Evolutionary conservation across 1,140 invertebrate species (phyloP).

Genomic region (Spodoptera frugiperda): DNA sequence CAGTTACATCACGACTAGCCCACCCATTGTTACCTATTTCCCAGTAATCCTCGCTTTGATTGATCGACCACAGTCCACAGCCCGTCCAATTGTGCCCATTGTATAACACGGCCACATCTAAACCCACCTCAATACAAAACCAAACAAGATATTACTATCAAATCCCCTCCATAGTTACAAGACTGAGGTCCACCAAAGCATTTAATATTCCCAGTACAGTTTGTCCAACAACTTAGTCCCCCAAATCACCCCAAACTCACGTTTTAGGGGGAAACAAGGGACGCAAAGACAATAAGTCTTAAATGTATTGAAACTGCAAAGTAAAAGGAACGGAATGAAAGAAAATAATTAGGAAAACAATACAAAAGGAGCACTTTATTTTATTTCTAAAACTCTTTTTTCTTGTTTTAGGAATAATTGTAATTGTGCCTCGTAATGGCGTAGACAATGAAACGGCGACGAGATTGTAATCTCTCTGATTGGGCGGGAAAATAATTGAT

Average conservation of each 20-base stretch:
- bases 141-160: background rate
- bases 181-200: background rate
- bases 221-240: background rate
- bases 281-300: background rate
- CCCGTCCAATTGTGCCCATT: no score
- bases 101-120: no score
- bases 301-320: background rate
- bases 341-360: slow-evolving; percentile 9
- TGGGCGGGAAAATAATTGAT: slow-evolving; percentile 16
- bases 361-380: background rate
- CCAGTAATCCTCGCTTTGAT: no score
- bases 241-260: background rate
- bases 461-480: slow-evolving; percentile 32
- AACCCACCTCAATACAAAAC: no score
- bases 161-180: background rate
- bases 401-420: slow-evolving; percentile 1
- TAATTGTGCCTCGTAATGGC: no score
- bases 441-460: background rate
- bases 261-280: background rate
- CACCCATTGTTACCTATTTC: no score
- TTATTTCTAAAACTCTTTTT: background rate
- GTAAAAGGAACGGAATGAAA: background rate
- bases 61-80: no score
- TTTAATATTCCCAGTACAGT: background rate
- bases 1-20: no score